Base-by-base conservation (phyloP, 2,888 invertebrate species). In the Coelogynopora nodosa region DNA sequence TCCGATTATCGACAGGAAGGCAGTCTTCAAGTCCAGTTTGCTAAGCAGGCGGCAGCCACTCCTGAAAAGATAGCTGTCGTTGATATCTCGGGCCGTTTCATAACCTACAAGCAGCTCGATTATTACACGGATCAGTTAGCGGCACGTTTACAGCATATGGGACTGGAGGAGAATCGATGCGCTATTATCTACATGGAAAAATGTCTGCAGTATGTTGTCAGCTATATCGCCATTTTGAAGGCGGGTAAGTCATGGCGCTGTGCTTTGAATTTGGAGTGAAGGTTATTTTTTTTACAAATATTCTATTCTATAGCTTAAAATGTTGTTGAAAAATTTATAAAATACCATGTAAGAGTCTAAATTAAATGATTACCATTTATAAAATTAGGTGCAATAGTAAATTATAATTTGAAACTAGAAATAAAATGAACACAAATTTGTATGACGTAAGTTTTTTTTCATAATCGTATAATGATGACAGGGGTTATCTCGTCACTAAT, bases 151-250 rank as follows among this genome's bases (percentile, higher is more conserved):
- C 88, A 88, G 23, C 67, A 87, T 0, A 89, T 87, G 67, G 91
- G 91, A 0, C 91, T 91, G 0, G 86, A 86, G 28, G 89, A 90
- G 0, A 90, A 92, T 86, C 88, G 89, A 0, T 89, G 90, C 88
- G 91, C 92, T 0, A 92, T 90, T 30, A 92, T 92, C 82, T 92
- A 90, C 88, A 90, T 92, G 90, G 90, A 91, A 85, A 91, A 90
- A 88, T 89, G 90, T 82, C 88, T 91, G 10, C 91, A 91, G 86
- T 92, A 90, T 88, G 90, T 90, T 27, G 88, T 92, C 26, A 87
- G 91, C 0, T 92, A 92, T 87, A 91, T 92, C 86, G 91, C 91
- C 18, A 91, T 91, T 26, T 89, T 92, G 10, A 91, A 91, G 89
- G 91, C 92, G 74, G 92, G 92, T 92, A 83, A 87, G 88, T 81